phyloP scores from a whole-genome alignment of 2,797 vertebrate species.

The Florisuga fusca region DNA sequence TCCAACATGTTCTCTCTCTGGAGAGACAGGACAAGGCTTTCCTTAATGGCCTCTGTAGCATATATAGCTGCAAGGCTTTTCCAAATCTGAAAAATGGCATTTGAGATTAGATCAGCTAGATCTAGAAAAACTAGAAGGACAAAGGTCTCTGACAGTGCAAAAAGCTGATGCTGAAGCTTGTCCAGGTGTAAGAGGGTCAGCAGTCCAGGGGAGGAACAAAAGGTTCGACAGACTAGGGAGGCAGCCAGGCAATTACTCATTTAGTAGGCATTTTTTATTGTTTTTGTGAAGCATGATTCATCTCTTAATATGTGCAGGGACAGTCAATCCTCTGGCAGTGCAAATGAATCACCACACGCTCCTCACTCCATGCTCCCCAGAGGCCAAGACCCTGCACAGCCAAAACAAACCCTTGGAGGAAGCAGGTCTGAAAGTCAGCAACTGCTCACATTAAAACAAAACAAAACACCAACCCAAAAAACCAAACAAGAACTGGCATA shows the following conservation, averaged over 20 bases:
- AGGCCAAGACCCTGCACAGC: background rate
- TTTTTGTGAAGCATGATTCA: constrained; percentile 45
- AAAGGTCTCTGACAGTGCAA: background rate
- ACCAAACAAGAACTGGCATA: background rate
- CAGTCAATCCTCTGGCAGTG: constrained; percentile 1
- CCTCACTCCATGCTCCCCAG: background rate
- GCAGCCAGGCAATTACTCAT: constrained; percentile 1
- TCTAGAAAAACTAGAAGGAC: constrained; percentile 25
- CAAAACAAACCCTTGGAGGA: constrained; percentile 6
- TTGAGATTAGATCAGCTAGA: background rate
- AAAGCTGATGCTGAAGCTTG: constrained; percentile 27
- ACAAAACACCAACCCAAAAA: too few relatives aligned
- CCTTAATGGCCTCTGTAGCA: background rate
- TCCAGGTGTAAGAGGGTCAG: constrained; percentile 11
- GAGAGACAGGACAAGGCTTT: background rate
- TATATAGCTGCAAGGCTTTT: background rate
- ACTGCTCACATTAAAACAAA: background rate
- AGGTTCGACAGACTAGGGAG: background rate
- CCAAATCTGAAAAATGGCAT: background rate
- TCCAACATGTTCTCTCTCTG: background rate
- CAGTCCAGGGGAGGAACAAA: constrained; percentile 22
- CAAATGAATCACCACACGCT: background rate
- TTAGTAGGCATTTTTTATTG: constrained; percentile 1
- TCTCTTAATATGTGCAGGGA: constrained; percentile 3
- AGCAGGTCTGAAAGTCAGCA: background rate